Conservation (phyloP, 2,797 vertebrate species). For the Propithecus perrieri region DNA sequence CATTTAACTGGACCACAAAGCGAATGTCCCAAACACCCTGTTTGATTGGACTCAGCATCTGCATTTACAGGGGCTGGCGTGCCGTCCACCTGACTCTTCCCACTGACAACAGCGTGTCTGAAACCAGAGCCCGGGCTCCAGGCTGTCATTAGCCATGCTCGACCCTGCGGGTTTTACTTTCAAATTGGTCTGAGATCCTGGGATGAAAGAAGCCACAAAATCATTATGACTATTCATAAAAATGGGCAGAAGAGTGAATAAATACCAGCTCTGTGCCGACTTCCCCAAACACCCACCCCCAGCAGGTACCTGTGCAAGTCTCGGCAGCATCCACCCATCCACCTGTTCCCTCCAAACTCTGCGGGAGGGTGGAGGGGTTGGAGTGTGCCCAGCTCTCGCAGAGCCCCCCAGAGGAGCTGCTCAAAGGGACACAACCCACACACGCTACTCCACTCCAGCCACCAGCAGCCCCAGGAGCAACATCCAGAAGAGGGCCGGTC, state of each 20-base stretch:
- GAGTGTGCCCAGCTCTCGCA: neutral
- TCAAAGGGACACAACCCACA: neutral
- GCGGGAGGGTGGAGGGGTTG: neutral
- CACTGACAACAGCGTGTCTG: neutral
- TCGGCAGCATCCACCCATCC: neutral
- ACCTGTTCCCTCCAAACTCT: neutral
- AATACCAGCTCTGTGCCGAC: neutral
- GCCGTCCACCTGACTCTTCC: neutral
- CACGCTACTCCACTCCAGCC: neutral
- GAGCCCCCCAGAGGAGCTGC: neutral
- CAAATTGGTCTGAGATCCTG: conserved; percentile 35
- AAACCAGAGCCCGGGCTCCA: neutral
- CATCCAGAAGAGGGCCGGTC: neutral
- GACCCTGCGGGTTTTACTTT: conserved; percentile 18
- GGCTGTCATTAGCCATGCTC: conserved; percentile 53
- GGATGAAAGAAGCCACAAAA: conserved; percentile 67
- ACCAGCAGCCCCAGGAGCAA: neutral
- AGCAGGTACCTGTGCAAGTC: neutral
- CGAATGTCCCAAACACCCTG: neutral
- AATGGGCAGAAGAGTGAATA: neutral
- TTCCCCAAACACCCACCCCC: neutral
- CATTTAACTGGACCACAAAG: conserved; percentile 63
- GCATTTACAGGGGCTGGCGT: neutral
- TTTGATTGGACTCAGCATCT: neutral
- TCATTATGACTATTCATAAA: conserved; percentile 46